Evolutionary conservation across 2,113 vertebrate genomes (phyloP).

Genomic region (Alaudala cheleensis): DNA sequence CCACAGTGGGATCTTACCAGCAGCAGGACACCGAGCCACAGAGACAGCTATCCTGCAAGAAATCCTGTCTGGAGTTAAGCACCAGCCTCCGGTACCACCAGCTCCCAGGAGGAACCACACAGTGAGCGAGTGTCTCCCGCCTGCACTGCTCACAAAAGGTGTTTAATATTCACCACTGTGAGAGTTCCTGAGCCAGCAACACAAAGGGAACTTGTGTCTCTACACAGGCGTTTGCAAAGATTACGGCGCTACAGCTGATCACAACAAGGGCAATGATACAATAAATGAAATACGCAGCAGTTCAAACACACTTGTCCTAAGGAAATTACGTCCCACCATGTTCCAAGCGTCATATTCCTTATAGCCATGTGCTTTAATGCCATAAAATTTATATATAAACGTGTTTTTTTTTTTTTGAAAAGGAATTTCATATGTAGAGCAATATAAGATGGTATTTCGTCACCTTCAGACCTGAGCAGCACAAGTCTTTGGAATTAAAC

Average conservation of each 20-base stretch:
- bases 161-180: neutral
- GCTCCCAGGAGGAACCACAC: neutral
- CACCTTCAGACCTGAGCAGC: neutral
- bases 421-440: neutral
- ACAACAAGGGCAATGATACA: neutral
- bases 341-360: neutral
- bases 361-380: neutral
- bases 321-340: neutral
- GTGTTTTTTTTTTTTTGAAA: neutral
- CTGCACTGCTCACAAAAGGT: neutral
- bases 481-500: neutral
- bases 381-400: neutral
- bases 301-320: neutral
- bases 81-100: neutral
- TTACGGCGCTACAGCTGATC: neutral
- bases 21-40: neutral
- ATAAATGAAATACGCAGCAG: neutral
- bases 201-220: neutral
- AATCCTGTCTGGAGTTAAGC: neutral
- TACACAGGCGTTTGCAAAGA: neutral
- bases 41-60: neutral
- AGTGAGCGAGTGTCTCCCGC: neutral
- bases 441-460: neutral
- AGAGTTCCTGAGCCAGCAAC: neutral
- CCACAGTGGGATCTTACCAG: neutral